Conservation (phyloP, 2,113 vertebrate genomes). For the Oreamnos americanus region DNA sequence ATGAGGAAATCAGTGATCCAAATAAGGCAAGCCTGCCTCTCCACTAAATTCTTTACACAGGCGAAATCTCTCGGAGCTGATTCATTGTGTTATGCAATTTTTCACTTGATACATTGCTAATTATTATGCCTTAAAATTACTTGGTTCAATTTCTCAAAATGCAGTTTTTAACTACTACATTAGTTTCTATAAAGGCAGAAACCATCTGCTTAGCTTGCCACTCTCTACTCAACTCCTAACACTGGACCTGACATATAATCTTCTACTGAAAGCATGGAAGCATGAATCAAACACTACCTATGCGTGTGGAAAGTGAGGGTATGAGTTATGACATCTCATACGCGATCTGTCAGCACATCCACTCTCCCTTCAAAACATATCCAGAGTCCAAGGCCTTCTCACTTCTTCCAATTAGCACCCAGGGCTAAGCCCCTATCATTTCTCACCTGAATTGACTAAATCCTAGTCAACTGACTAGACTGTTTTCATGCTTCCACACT, state of each 20-base stretch:
- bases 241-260: neutral
- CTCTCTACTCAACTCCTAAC: neutral
- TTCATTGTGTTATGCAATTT: conserved; percentile 44
- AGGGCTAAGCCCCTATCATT: neutral
- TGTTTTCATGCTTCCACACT: neutral
- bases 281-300: neutral
- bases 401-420: neutral
- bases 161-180: neutral
- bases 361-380: conserved; percentile 7
- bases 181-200: conserved; percentile 26
- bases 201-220: conserved; percentile 9
- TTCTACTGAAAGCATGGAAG: neutral
- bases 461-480: neutral
- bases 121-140: conserved; percentile 44
- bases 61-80: neutral
- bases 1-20: conserved; percentile 38
- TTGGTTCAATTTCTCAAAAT: conserved; percentile 36
- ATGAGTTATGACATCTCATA: neutral
- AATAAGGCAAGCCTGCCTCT: conserved; percentile 36
- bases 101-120: conserved; percentile 20
- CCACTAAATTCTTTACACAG: conserved; percentile 41
- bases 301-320: neutral
- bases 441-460: neutral
- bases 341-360: neutral
- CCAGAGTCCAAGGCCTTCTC: neutral